Conservation (phyloP, 2,888 invertebrate genomes). For the Stenurella melanura region DNA sequence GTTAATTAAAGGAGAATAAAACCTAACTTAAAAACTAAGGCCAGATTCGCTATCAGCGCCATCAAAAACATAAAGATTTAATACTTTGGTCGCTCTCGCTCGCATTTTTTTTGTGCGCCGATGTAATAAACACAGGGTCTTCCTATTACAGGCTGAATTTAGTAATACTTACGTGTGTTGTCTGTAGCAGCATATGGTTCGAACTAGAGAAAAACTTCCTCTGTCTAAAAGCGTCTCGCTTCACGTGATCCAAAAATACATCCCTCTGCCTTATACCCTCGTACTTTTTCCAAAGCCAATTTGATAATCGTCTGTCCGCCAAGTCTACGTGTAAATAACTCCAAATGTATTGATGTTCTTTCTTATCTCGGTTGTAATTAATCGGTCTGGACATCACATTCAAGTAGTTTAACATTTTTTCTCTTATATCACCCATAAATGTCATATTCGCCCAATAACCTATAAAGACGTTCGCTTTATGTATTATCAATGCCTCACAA, state of each 20-base stretch:
- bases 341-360: constrained; percentile 88
- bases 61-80: no score
- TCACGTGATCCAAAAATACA: constrained; percentile 80
- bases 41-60: no score
- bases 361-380: constrained; percentile 87
- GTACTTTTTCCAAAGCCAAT: constrained; percentile 91
- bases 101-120: no score
- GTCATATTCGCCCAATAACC: constrained; percentile 97
- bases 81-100: no score
- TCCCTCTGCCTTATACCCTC: constrained; percentile 88
- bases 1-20: no score
- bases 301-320: constrained; percentile 91
- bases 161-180: constrained; percentile 60
- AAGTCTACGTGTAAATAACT: constrained; percentile 97
- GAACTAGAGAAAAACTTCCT: constrained; percentile 58
- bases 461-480: constrained; percentile 65
- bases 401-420: constrained; percentile 94
- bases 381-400: constrained; percentile 96
- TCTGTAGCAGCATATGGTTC: constrained; percentile 62
- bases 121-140: no score
- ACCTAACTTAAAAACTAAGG: no score
- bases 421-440: constrained; percentile 95
- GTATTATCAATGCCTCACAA: no score
- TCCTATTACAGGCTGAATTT: neutral
- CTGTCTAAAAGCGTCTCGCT: constrained; percentile 70